Percentiles rank a stretch among this genome's conserved stretches.
Conservation (phyloP, 2,888 invertebrate species). For the Trileptium ribeirensis region DNA sequence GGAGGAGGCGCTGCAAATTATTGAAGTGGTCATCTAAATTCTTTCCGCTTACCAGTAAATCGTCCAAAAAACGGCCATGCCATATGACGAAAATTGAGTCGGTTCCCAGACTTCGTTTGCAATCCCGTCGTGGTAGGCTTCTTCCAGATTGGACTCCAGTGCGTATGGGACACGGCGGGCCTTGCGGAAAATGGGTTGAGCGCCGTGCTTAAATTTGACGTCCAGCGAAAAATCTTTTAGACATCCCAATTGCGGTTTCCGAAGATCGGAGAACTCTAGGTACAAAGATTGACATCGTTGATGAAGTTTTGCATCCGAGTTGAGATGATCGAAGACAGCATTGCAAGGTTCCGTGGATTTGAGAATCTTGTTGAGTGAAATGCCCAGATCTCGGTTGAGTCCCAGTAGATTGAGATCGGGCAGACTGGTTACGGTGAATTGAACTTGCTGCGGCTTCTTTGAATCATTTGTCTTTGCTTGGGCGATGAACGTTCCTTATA, state of each 20-base stretch:
- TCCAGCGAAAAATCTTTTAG: background rate
- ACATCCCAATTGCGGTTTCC: background rate
- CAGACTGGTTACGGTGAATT: background rate
- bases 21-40: background rate
- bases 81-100: background rate
- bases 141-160: background rate
- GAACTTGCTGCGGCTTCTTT: background rate
- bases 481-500: too few species aligned
- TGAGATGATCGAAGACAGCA: too few species aligned
- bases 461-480: too few species aligned
- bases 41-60: background rate
- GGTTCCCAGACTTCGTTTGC: slow-evolving; percentile 4
- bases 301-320: too few species aligned
- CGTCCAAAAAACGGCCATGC: slow-evolving; percentile 17
- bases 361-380: background rate
- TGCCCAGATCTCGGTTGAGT: background rate
- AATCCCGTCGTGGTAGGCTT: background rate
- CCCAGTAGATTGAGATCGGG: slow-evolving; percentile 1
- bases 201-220: background rate
- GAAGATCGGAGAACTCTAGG: background rate
- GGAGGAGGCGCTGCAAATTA: background rate
- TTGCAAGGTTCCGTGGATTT: too few species aligned
- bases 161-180: background rate
- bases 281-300: background rate
- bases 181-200: slow-evolving; percentile 4